Percentiles rank a stretch among this genome's conserved stretches.
Evolutionary conservation across 2,888 invertebrate species (phyloP).

Genomic region (Athetis lepigone): DNA sequence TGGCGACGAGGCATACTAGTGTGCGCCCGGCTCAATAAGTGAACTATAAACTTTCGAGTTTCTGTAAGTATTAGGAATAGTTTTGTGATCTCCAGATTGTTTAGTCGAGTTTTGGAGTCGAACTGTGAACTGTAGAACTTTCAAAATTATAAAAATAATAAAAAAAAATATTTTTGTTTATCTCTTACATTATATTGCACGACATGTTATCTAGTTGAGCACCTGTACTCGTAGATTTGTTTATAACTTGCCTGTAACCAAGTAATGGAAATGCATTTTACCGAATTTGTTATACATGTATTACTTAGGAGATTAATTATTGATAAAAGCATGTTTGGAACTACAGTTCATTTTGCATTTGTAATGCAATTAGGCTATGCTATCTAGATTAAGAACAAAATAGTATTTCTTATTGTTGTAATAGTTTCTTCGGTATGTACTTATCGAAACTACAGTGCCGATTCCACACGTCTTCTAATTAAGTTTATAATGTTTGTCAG

Average conservation of each 20-base stretch:
- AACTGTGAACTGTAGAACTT: conserved; percentile 75
- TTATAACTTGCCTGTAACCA: conserved; percentile 70
- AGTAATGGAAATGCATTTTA: conserved; percentile 62
- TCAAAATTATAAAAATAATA: conserved; percentile 54
- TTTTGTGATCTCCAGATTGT: conserved; percentile 86
- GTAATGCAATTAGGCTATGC: conserved; percentile 74
- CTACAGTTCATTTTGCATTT: conserved; percentile 63
- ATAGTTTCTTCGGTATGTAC: conserved; percentile 69
- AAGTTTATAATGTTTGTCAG: conserved; percentile 32
- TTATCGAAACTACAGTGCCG: conserved; percentile 69
- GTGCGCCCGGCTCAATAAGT: conserved; percentile 63
- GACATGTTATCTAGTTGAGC: conserved; percentile 66
- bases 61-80: conserved; percentile 84
- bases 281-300: conserved; percentile 61
- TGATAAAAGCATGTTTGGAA: conserved; percentile 56
- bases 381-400: conserved; percentile 76
- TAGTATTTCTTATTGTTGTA: conserved; percentile 81
- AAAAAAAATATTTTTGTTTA: conserved; percentile 46
- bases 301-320: conserved; percentile 68
- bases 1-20: conserved; percentile 36
- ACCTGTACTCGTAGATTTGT: conserved; percentile 61
- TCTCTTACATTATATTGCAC: conserved; percentile 63
- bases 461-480: conserved; percentile 50
- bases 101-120: conserved; percentile 80
- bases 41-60: conserved; percentile 54